Evolutionary conservation across 2,888 invertebrate species (phyloP), one percentile per base, ranked within the genome.

Genomic region (Anoncus sp.): DNA sequence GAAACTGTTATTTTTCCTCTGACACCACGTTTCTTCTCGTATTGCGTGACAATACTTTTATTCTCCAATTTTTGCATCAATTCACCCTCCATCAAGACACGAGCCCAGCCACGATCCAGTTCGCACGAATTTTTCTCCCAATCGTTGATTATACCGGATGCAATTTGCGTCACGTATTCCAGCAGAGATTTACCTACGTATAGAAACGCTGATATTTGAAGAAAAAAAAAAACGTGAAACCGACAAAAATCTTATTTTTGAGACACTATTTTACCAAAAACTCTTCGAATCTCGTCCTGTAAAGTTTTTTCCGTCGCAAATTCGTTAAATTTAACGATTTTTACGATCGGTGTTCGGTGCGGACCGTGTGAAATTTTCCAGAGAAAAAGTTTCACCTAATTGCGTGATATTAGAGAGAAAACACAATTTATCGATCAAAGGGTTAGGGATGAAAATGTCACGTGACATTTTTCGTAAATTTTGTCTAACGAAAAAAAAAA

Each of bases 351-450:
- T 3, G 77, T 60, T 71, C 76, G 82, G 35, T 89, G 88, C 12
- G 90, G 89, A 9, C 89, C 89, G 80, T 89, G 87, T 59, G 89
- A 87, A 75, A 90, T 83, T 84, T 79, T 88, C 89, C 90, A 90
- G 27, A 84, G 69, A 45, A 85, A 86, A 18, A 90, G 67, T 75
- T 84, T 86, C 67, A 90, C 83, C 90, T 90, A 40, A 40, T 40
- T 43, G 0, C 3, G 3, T 18, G 5, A 31, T 18, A 31, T 7
- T 24, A 47, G n/a, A 53, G n/a, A 62, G 18, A 47, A n/a, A 53
- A 10, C 51, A 35, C 40, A 12, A 45, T 35, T 43, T 51, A 24
- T 47, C 18, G 40, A 7, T 27, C 3, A 16, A 31, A 24, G 63
- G 60, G 40, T 67, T 74, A 65, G 31, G 12, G 12, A 14, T 16